Percentiles rank a stretch among this genome's conserved stretches.
These are phyloP conservation scores for Drosophila mayaguana DNA, from an alignment of 2,888 invertebrate genomes.

Conservation along the genomic window DNA sequence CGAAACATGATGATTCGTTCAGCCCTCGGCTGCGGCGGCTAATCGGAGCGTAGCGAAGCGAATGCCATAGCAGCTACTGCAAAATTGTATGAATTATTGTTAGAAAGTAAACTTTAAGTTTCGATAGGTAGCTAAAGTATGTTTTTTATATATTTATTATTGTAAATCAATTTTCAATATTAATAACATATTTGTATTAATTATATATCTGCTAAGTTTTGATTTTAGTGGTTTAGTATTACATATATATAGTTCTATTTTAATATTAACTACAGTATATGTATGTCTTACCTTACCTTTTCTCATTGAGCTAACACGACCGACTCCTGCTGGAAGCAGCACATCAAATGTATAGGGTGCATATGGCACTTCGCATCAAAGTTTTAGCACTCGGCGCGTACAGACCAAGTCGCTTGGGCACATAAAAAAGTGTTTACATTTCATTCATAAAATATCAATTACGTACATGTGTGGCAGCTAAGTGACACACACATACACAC, in stretches of 20 bases:
- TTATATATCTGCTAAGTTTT: too few species aligned
- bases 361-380: conserved; percentile 43
- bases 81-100: background rate
- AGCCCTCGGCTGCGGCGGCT: conserved; percentile 7
- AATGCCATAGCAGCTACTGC: conserved; percentile 23
- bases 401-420: conserved; percentile 25
- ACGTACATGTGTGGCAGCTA: conserved; percentile 75
- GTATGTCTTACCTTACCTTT: too few species aligned
- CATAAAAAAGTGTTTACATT: conserved; percentile 80
- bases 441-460: conserved; percentile 82
- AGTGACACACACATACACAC: conserved; percentile 40
- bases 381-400: conserved; percentile 29
- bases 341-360: conserved; percentile 38
- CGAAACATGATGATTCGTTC: conserved; percentile 12
- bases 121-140: too few species aligned
- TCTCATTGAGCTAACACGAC: background rate
- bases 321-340: conserved; percentile 10
- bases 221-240: too few species aligned
- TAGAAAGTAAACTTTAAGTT: background rate
- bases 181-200: too few species aligned
- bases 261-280: background rate
- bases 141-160: too few species aligned
- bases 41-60: conserved; percentile 24
- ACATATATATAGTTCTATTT: background rate
- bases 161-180: too few species aligned